These are phyloP conservation scores for Rhabdomys dilectus DNA, from an alignment of 2,113 vertebrate genomes.

Conservation along the genomic window DNA sequence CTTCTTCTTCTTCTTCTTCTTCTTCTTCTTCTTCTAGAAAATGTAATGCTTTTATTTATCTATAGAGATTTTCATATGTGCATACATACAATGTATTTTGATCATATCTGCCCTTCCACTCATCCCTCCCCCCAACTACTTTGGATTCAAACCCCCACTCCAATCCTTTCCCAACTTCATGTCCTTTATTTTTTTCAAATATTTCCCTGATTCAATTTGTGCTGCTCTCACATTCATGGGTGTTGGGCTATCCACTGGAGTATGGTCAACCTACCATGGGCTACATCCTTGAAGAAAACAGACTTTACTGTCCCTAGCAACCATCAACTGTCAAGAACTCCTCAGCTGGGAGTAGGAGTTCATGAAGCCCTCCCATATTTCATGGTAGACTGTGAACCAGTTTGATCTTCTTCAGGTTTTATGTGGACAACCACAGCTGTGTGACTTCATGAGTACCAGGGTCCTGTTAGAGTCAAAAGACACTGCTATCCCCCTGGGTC, in stretches of 20 bases:
- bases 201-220: neutral
- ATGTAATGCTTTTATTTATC: neutral
- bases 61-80: neutral
- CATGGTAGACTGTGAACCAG: too few species aligned
- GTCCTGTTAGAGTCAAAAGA: neutral
- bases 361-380: neutral
- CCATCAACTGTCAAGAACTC: too few species aligned
- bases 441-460: neutral
- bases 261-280: neutral
- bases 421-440: neutral
- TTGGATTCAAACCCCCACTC: neutral
- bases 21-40: neutral
- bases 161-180: neutral
- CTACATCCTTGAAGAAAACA: neutral
- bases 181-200: neutral
- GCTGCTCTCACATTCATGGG: neutral
- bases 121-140: too few species aligned
- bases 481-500: fast-evolving
- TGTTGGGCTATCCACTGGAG: neutral
- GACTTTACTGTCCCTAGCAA: neutral
- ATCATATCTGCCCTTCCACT: neutral
- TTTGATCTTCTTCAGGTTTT: neutral
- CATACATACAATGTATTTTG: neutral
- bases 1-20: neutral
- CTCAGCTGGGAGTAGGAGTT: neutral